Conservation (phyloP, 2,113 vertebrate genomes). For the Prinia subflava region DNA sequence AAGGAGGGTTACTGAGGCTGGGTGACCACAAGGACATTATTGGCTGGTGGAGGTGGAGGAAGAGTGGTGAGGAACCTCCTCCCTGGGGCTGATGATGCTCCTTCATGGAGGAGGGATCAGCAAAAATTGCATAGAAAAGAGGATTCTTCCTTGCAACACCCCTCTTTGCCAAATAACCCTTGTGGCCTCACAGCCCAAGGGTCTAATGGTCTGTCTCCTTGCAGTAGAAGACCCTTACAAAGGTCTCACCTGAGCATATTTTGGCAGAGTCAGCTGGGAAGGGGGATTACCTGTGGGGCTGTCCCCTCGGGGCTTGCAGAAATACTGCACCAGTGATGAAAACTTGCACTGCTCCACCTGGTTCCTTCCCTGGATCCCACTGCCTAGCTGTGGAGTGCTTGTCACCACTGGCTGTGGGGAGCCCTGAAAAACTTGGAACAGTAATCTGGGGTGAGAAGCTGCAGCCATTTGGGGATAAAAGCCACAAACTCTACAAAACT, state of each 20-base stretch:
- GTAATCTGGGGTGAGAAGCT: fast-evolving
- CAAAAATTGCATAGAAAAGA: background rate
- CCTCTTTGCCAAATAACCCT: background rate
- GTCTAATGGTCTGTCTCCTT: background rate
- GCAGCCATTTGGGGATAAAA: background rate
- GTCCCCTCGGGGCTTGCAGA: fast-evolving
- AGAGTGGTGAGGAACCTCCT: background rate
- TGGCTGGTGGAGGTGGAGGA: background rate
- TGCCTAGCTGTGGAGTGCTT: fast-evolving
- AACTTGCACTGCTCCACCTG: background rate
- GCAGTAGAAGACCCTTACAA: background rate
- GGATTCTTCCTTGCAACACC: background rate
- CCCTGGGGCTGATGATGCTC: background rate
- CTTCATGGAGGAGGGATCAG: background rate
- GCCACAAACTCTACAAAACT: background rate
- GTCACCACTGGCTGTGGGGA: background rate
- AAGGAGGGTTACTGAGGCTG: background rate
- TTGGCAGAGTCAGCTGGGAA: background rate
- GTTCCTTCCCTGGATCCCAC: background rate
- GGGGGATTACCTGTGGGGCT: background rate
- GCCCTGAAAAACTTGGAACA: background rate
- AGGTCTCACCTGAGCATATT: background rate
- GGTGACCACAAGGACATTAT: background rate
- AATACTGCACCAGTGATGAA: background rate
- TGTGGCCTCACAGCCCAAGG: background rate